Conservation (phyloP, 2,113 vertebrate species). For the Lanius ludovicianus region DNA sequence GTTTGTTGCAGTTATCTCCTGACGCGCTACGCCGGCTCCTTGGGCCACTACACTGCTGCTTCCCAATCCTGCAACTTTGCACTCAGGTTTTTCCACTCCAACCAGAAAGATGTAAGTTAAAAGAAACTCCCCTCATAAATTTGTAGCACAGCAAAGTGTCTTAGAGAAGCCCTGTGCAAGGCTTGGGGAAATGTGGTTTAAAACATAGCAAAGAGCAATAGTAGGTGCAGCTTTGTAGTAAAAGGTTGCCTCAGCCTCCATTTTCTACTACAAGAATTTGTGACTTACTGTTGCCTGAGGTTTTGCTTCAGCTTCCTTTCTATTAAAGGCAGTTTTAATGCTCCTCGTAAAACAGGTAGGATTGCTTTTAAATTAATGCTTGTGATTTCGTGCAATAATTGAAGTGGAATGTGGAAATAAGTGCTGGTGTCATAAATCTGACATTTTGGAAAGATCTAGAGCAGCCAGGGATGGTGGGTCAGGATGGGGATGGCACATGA, state of each 20-base stretch:
- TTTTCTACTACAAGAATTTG: neutral
- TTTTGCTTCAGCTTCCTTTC: neutral
- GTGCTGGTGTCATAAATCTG: neutral
- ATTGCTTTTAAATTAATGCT: neutral
- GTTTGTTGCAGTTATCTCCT: conserved; percentile 86
- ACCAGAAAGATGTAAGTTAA: conserved; percentile 99
- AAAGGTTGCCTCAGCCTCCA: neutral
- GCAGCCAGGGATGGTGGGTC: neutral
- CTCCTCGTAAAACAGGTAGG: neutral
- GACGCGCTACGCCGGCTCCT: conserved; percentile 89
- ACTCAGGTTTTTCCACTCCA: conserved; percentile 99
- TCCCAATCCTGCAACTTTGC: conserved; percentile 97
- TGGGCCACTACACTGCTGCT: conserved; percentile 94
- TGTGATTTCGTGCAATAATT: neutral
- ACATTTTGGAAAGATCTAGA: neutral
- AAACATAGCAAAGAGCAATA: neutral
- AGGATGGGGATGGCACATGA: neutral
- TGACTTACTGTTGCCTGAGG: neutral
- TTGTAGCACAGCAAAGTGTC: neutral
- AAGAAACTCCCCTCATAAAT: neutral
- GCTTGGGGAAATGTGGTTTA: neutral
- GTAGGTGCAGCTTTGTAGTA: neutral
- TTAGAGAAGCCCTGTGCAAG: neutral
- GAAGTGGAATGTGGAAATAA: neutral
- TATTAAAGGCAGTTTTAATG: neutral